Conservation (phyloP, 1,140 invertebrate species). For the Dryas iulia region DNA sequence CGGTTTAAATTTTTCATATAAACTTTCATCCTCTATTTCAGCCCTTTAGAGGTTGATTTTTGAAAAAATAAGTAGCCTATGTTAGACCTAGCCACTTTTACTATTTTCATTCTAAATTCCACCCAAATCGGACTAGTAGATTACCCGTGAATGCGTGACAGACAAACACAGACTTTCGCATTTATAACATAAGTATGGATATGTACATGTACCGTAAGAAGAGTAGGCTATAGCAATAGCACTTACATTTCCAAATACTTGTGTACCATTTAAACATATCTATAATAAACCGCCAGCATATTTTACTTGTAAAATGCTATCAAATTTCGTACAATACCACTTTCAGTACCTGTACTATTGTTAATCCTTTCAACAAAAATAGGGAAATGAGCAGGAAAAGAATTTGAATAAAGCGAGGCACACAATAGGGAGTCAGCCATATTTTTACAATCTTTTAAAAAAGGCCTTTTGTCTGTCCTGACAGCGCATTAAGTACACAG, state of each 20-base stretch:
- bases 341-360: conserved; percentile 61
- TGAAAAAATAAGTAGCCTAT: too few species aligned
- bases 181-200: too few species aligned
- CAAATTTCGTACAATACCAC: conserved; percentile 18
- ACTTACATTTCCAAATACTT: not conserved
- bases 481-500: conserved; percentile 63
- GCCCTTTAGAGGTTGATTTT: too few species aligned
- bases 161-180: too few species aligned
- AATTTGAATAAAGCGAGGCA: conserved; percentile 57
- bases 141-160: too few species aligned
- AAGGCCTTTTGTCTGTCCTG: conserved; percentile 62
- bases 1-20: too few species aligned
- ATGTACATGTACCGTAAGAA: too few species aligned
- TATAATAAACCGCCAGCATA: not conserved
- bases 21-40: too few species aligned
- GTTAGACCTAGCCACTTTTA: too few species aligned
- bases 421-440: conserved; percentile 61
- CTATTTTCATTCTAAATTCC: too few species aligned
- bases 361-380: conserved; percentile 72
- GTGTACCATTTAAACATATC: not conserved
- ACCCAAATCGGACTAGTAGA: too few species aligned
- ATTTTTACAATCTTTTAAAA: conserved; percentile 68
- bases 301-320: not conserved
- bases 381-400: conserved; percentile 68
- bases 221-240: too few species aligned